phyloP scores from a whole-genome alignment of 2,888 invertebrate genomes.

The Anagyrus pseudococci region DNA sequence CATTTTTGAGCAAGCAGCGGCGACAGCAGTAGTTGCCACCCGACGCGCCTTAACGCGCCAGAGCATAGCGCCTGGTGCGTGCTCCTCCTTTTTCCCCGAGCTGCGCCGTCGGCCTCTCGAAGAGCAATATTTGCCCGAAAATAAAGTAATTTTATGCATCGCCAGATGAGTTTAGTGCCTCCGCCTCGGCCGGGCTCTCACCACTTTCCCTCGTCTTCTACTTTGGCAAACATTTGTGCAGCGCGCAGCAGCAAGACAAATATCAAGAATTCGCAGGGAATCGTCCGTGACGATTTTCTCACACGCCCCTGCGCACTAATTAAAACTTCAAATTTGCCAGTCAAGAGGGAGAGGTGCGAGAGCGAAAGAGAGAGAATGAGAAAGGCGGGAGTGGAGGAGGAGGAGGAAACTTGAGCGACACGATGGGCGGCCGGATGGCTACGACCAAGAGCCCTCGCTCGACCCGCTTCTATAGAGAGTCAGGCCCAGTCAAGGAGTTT shows the following conservation, averaged over 20 bases:
- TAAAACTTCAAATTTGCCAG: slow-evolving; percentile 14
- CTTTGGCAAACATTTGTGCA: slow-evolving; percentile 12
- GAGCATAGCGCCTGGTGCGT: too few species aligned
- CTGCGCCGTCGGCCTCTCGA: neutral
- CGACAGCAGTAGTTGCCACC: too few species aligned
- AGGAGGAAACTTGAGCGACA: too few species aligned
- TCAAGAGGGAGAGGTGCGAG: neutral
- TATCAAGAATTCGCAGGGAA: slow-evolving; percentile 9
- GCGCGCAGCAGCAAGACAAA: slow-evolving; percentile 19
- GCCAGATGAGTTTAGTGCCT: slow-evolving; percentile 7
- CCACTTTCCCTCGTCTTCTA: too few species aligned
- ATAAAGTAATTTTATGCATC: slow-evolving; percentile 29
- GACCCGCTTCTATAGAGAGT: too few species aligned
- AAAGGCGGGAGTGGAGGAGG: too few species aligned
- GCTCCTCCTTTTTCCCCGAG: neutral
- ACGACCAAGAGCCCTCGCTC: too few species aligned
- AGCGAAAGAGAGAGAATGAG: too few species aligned
- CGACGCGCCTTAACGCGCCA: too few species aligned
- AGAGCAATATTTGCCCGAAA: slow-evolving; percentile 21
- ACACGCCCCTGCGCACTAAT: slow-evolving; percentile 9
- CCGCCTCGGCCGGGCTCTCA: too few species aligned
- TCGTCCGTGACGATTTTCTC: slow-evolving; percentile 12
- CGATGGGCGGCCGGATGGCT: neutral
- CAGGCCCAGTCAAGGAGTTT: too few species aligned
- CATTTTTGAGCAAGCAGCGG: too few species aligned